Conservation (phyloP, 2,797 vertebrate genomes). For the Channallabes apus region DNA sequence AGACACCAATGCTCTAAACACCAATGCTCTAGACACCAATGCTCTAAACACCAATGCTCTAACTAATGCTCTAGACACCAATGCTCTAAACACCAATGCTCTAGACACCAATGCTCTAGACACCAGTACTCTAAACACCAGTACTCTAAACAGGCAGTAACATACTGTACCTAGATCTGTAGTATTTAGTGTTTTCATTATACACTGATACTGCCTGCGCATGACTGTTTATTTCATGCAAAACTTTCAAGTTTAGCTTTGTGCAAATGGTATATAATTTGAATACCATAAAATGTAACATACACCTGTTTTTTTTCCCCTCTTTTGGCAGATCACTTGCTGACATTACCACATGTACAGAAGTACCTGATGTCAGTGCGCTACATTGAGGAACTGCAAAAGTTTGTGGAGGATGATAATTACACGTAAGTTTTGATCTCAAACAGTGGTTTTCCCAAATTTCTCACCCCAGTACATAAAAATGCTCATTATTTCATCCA, state of each 20-base stretch:
- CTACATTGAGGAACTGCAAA: constrained; percentile 89
- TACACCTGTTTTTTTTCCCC: neutral
- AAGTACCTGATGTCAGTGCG: constrained; percentile 87
- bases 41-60: no score
- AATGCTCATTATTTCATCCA: neutral
- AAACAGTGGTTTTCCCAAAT: neutral
- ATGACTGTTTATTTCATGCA: neutral
- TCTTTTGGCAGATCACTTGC: constrained; percentile 75
- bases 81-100: no score
- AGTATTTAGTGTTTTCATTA: neutral
- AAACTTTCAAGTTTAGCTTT: neutral
- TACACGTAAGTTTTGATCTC: constrained; percentile 76
- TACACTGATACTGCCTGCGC: neutral
- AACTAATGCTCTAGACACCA: no score
- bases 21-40: no score
- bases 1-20: no score
- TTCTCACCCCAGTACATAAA: neutral
- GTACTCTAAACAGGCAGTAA: no score
- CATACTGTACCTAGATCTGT: neutral
- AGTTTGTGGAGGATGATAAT: constrained; percentile 89
- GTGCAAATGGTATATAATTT: neutral
- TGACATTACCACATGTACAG: constrained; percentile 82
- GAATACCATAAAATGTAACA: neutral
- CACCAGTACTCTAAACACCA: no score
- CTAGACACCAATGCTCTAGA: no score